Evolutionary conservation across 2,888 invertebrate species (phyloP).

Genomic region (Drepanosiphum platanoidis): DNA sequence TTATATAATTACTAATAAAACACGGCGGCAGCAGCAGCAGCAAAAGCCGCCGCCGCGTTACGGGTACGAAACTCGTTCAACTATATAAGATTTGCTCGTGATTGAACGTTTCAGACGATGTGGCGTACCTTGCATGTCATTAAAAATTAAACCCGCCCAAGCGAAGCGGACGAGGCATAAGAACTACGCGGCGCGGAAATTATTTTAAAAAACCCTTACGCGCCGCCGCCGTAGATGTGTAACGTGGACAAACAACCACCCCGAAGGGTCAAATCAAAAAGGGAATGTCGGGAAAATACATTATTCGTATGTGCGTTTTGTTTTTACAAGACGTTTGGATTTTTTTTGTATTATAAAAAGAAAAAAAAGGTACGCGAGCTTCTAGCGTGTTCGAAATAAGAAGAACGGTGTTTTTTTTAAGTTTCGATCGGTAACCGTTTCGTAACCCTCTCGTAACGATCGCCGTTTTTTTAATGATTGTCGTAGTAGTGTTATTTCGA

Average conservation of each 20-base stretch:
- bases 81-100: background rate
- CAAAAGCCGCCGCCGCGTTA: too few species aligned
- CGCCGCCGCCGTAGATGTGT: background rate
- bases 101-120: slow-evolving; percentile 13
- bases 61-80: background rate
- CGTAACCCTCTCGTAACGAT: too few species aligned
- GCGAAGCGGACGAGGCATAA: background rate
- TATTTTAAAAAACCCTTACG: background rate
- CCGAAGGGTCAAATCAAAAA: background rate
- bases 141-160: background rate
- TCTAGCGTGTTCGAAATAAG: too few species aligned
- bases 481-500: too few species aligned
- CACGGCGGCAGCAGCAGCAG: background rate
- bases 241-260: background rate
- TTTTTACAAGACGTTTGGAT: background rate
- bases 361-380: too few species aligned
- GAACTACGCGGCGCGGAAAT: background rate
- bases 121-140: background rate
- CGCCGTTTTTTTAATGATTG: too few species aligned
- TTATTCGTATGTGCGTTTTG: too few species aligned
- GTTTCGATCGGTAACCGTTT: too few species aligned
- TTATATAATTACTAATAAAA: slow-evolving; percentile 13
- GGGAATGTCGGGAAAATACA: background rate
- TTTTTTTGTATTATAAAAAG: too few species aligned
- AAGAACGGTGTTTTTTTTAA: too few species aligned